These are phyloP conservation scores for Oscheius sp. DNA, from an alignment of 2,888 invertebrate species.

Conservation along the genomic window DNA sequence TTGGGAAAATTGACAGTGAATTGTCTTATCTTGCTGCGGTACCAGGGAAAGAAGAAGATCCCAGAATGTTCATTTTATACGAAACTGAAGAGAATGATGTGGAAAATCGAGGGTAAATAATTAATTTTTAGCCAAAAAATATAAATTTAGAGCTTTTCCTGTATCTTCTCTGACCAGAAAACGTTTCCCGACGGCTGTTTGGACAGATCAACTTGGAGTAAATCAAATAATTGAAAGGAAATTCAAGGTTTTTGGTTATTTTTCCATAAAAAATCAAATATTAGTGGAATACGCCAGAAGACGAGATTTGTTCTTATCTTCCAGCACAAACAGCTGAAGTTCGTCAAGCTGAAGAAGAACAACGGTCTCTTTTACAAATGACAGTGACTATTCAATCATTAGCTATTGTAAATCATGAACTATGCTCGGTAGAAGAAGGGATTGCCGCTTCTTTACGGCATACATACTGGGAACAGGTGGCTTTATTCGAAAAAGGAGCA, in stretches of 20 bases:
- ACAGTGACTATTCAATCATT: conserved; percentile 3
- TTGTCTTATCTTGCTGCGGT: background rate
- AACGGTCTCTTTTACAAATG: conserved; percentile 11
- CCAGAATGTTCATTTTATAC: background rate
- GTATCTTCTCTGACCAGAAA: conserved; percentile 3
- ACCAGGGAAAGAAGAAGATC: conserved; percentile 11
- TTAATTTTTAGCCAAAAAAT: background rate
- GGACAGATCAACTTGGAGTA: conserved; percentile 11
- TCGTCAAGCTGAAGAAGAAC: background rate
- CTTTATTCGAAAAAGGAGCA: background rate
- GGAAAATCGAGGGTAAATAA: conserved; percentile 15
- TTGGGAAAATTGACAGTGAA: background rate
- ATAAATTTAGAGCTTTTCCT: conserved; percentile 3
- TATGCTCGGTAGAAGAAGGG: conserved; percentile 21
- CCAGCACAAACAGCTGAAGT: conserved; percentile 14
- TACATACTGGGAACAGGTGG: conserved; percentile 4
- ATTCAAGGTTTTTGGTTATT: conserved; percentile 4
- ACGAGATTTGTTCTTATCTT: conserved; percentile 5
- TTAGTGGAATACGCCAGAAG: conserved; percentile 14
- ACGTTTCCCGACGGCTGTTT: conserved; percentile 14
- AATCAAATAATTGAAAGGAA: conserved; percentile 9
- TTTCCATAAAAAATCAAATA: background rate
- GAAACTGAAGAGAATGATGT: conserved; percentile 6
- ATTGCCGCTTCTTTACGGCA: conserved; percentile 26
- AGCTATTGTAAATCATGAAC: conserved; percentile 19